A percentile compares a stretch with the other conserved stretches of the same genome.
Conservation (phyloP, 2,797 vertebrate genomes). For the Syngnathus rostellatus region DNA sequence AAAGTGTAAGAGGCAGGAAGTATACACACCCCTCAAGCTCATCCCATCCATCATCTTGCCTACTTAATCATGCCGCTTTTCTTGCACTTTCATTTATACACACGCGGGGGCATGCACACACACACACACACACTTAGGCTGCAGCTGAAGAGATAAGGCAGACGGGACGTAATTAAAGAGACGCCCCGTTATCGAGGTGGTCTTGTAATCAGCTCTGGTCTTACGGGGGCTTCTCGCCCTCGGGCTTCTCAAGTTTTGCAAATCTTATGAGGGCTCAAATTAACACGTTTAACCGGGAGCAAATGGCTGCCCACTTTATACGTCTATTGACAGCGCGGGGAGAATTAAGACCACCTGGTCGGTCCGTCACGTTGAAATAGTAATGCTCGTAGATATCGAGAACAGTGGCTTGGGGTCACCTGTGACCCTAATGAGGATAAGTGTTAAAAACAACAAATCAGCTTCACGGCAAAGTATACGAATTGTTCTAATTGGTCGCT, state of each 20-base stretch:
- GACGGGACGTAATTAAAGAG: slow-evolving; percentile 66
- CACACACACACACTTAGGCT: slow-evolving; percentile 37
- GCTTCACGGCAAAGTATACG: not conserved
- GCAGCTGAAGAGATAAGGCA: slow-evolving; percentile 67
- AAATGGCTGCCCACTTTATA: not conserved
- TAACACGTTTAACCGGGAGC: not conserved
- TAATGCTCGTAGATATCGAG: not conserved
- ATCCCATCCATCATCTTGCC: slow-evolving; percentile 59
- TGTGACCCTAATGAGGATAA: no score
- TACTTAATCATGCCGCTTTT: slow-evolving; percentile 50
- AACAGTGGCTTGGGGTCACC: not conserved
- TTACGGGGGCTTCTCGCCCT: slow-evolving; percentile 55
- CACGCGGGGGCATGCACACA: slow-evolving; percentile 13
- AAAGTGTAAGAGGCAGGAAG: slow-evolving; percentile 22
- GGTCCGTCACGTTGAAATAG: not conserved
- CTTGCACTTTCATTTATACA: slow-evolving; percentile 35
- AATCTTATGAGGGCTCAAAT: slow-evolving; percentile 6
- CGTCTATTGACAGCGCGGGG: not conserved
- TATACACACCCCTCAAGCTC: slow-evolving; percentile 57
- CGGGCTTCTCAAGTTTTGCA: slow-evolving; percentile 34
- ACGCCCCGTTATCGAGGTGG: slow-evolving; percentile 55
- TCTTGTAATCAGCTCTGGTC: slow-evolving; percentile 57
- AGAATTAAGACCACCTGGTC: not conserved
- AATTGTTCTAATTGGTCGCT: not conserved
- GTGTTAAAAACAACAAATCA: not conserved